Evolutionary conservation across 2,888 invertebrate species (phyloP).

Genomic region (Campoletis raptor): DNA sequence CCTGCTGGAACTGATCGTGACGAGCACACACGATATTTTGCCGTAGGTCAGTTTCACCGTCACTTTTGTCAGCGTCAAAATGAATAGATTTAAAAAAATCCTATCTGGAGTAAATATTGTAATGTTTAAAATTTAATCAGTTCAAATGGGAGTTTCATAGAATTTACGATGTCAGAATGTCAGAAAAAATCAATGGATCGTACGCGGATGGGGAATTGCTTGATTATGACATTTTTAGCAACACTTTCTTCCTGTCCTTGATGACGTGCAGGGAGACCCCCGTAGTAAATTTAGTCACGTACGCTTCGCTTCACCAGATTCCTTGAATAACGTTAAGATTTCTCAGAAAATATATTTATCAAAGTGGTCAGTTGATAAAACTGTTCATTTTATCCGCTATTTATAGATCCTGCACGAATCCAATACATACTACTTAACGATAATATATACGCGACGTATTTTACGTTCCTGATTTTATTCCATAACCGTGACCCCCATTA

Average conservation of each 20-base stretch:
- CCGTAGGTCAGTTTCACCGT: conserved; percentile 5
- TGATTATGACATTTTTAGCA: not conserved
- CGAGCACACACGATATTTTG: not conserved
- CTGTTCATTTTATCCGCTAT: not conserved
- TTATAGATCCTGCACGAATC: not conserved
- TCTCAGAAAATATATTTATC: not conserved
- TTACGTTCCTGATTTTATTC: not conserved
- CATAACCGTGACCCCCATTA: not conserved
- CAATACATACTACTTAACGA: not conserved
- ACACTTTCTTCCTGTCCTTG: conserved; percentile 14
- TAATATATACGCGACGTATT: not conserved
- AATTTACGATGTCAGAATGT: not conserved
- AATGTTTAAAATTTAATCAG: not conserved
- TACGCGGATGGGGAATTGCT: not conserved
- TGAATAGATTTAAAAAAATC: not conserved
- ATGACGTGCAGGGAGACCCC: conserved; percentile 11
- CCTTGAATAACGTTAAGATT: not conserved
- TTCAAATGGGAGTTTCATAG: not conserved
- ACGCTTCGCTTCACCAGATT: not conserved
- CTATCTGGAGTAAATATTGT: not conserved
- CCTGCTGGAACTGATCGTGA: not conserved
- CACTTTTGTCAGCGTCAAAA: not conserved
- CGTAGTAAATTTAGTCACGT: not conserved
- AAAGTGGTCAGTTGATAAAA: not conserved
- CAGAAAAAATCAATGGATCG: not conserved